A percentile compares a stretch with the other conserved stretches of the same genome.
Conservation (phyloP, 1,140 invertebrate species). For the Trichoplusia ni region DNA sequence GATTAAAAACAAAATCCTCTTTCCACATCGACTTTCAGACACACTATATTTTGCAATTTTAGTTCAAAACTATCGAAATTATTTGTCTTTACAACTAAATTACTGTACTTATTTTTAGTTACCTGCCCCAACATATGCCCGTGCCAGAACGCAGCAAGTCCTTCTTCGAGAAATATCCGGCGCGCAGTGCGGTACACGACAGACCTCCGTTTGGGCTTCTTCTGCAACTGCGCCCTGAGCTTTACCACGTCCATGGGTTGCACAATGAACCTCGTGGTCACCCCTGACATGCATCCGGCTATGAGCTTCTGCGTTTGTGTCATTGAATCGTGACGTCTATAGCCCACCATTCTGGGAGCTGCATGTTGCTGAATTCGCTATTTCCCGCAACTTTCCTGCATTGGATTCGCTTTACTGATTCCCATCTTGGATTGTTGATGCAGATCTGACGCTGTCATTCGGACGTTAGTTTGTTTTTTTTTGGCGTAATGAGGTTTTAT, state of each 20-base stretch:
- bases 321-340: conserved; percentile 53
- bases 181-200: conserved; percentile 43
- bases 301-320: conserved; percentile 59
- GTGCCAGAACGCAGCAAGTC: conserved; percentile 64
- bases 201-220: conserved; percentile 19
- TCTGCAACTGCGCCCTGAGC: conserved; percentile 57
- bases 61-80: not conserved
- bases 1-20: not conserved
- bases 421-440: too few relatives aligned
- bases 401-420: too few relatives aligned
- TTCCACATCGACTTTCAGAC: too few relatives aligned
- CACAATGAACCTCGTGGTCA: conserved; percentile 60
- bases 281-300: conserved; percentile 59
- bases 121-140: conserved; percentile 70
- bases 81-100: not conserved
- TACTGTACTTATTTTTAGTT: too few relatives aligned
- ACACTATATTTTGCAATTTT: too few relatives aligned
- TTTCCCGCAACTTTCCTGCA: too few relatives aligned
- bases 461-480: too few relatives aligned
- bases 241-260: conserved; percentile 72
- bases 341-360: conserved; percentile 77
- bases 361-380: too few relatives aligned
- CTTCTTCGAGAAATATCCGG: conserved; percentile 62
- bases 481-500: too few relatives aligned
- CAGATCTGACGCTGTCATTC: too few relatives aligned